Conservation (phyloP, 2,113 vertebrate species). For the Alligator mississippiensis region DNA sequence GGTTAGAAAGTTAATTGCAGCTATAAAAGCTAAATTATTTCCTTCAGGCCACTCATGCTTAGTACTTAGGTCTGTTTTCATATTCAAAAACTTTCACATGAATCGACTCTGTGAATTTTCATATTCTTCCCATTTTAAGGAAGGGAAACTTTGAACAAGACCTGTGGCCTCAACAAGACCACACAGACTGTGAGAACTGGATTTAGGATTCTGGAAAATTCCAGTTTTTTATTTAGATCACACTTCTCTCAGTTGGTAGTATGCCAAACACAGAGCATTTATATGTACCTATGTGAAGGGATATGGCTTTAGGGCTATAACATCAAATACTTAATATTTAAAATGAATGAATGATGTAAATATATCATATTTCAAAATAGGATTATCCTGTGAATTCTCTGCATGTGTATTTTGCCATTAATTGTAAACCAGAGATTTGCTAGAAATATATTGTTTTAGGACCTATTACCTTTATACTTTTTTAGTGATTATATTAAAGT, state of each 20-base stretch:
- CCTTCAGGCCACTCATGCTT: not conserved
- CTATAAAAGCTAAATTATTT: not conserved
- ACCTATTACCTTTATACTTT: slow-evolving; percentile 6
- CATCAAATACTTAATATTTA: not conserved
- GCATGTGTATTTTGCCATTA: slow-evolving; percentile 22
- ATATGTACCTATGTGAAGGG: not conserved
- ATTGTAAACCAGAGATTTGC: not conserved
- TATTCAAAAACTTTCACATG: not conserved
- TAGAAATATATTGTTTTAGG: not conserved
- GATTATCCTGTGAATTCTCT: not conserved
- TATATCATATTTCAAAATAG: not conserved
- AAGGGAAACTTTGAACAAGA: not conserved
- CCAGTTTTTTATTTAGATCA: not conserved
- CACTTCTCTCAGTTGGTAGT: not conserved
- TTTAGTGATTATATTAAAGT: slow-evolving; percentile 34
- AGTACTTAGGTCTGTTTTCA: not conserved
- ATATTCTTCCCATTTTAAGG: not conserved
- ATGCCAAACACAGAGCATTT: not conserved
- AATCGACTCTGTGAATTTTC: not conserved
- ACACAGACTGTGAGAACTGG: not conserved
- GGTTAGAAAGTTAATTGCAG: slow-evolving; percentile 1
- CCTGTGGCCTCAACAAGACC: rapidly evolving
- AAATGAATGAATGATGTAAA: not conserved
- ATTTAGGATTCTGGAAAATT: not conserved
- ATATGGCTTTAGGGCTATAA: slow-evolving; percentile 14